Percentiles rank a stretch among this genome's conserved stretches.
Conservation (phyloP, 2,113 vertebrate species). For the Conger conger region DNA sequence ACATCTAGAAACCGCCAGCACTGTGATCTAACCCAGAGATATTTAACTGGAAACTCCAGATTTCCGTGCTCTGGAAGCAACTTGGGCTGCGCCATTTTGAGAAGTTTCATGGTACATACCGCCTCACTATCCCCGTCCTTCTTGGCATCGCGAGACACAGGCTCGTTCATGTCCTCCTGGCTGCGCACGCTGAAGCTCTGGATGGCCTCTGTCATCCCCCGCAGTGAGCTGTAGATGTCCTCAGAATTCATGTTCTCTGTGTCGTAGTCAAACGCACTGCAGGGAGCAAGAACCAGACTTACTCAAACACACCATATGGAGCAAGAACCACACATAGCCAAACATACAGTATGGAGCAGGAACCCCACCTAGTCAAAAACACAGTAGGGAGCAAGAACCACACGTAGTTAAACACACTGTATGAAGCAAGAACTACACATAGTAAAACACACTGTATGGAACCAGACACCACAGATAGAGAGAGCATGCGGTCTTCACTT, state of each 20-base stretch:
- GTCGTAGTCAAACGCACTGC: conserved; percentile 88
- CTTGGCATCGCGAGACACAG: conserved; percentile 75
- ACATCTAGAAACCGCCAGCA: too few species aligned
- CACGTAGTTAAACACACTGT: too few species aligned
- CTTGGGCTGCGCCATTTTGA: not conserved
- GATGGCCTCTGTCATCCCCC: conserved; percentile 91
- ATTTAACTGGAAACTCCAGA: not conserved
- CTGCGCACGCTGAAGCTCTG: conserved; percentile 92
- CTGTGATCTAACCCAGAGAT: too few species aligned
- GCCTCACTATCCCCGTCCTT: conserved; percentile 69
- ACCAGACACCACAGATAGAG: too few species aligned
- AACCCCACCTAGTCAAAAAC: not conserved
- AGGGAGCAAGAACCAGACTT: not conserved
- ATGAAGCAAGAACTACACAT: too few species aligned
- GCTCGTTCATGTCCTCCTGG: conserved; percentile 88
- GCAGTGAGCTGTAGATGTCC: conserved; percentile 91
- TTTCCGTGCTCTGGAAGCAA: not conserved
- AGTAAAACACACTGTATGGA: too few species aligned
- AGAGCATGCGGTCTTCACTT: too few species aligned
- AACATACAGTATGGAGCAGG: conserved; percentile 30
- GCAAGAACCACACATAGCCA: conserved; percentile 67
- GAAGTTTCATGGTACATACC: conserved; percentile 63
- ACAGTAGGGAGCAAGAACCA: too few species aligned
- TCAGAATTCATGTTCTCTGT: conserved; percentile 93
- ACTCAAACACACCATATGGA: not conserved